These are phyloP conservation scores for Frankliniella fusca DNA, from an alignment of 2,888 invertebrate species.

Conservation along the genomic window DNA sequence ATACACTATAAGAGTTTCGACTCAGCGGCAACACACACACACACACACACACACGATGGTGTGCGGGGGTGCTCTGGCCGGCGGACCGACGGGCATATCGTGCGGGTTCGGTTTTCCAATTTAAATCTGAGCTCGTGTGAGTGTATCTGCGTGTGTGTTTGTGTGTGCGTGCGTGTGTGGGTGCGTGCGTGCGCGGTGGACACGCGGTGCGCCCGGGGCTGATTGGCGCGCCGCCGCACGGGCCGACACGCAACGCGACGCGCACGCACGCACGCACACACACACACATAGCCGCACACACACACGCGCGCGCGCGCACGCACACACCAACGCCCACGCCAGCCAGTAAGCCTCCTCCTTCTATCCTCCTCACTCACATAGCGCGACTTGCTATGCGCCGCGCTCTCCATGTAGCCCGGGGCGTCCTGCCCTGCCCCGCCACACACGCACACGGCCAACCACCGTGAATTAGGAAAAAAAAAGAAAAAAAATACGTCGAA, in stretches of 20 bases:
- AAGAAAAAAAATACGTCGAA: no score
- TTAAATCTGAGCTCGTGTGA: not conserved
- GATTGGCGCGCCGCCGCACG: not conserved
- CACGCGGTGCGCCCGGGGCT: not conserved
- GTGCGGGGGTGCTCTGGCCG: not conserved
- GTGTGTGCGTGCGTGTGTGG: not conserved
- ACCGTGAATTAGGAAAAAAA: no score
- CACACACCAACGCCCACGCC: not conserved
- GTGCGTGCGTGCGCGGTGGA: not conserved
- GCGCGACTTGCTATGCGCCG: no score
- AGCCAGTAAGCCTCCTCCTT: not conserved
- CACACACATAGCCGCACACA: not conserved
- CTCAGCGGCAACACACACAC: not conserved
- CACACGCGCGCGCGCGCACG: not conserved
- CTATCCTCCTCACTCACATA: not conserved
- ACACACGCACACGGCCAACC: no score
- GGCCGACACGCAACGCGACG: constrained; percentile 7
- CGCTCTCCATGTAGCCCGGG: not conserved
- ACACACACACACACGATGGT: not conserved
- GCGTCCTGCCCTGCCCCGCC: no score
- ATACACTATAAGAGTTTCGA: no score
- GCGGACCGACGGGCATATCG: not conserved
- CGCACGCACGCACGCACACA: constrained; percentile 17
- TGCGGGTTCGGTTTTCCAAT: not conserved
- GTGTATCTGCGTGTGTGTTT: not conserved